A percentile compares a stretch with the other conserved stretches of the same genome.
phyloP scores from a whole-genome alignment of 2,113 vertebrate species.

The Paracanthobrama guichenoti region DNA sequence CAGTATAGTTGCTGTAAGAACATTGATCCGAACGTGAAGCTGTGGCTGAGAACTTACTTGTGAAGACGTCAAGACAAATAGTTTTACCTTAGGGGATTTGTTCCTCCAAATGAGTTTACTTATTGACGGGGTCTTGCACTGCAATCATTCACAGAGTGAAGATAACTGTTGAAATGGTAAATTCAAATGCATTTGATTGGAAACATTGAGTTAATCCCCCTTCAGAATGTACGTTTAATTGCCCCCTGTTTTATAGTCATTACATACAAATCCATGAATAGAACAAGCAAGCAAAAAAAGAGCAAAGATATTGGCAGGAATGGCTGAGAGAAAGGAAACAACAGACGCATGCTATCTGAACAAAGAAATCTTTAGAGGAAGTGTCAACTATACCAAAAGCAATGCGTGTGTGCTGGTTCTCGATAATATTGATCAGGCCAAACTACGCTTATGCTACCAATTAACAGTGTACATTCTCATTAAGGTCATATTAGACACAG shows the following conservation, averaged over 20 bases:
- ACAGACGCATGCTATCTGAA: constrained; percentile 16
- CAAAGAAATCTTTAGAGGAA: constrained; percentile 50
- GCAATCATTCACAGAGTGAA: neutral
- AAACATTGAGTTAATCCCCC: neutral
- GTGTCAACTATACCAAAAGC: constrained; percentile 40
- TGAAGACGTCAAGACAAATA: neutral
- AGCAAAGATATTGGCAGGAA: constrained; percentile 46
- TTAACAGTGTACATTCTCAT: constrained; percentile 59
- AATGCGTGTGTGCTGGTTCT: constrained; percentile 14
- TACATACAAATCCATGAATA: constrained; percentile 26
- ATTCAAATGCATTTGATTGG: neutral
- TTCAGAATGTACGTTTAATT: constrained; percentile 35
- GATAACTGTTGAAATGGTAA: neutral
- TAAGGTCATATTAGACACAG: constrained; percentile 57
- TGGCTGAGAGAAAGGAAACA: constrained; percentile 20
- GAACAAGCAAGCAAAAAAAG: constrained; percentile 38
- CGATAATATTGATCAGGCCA: constrained; percentile 51
- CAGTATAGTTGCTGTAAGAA: neutral
- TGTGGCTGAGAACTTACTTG: neutral
- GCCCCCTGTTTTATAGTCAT: constrained; percentile 25
- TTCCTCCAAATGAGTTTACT: constrained; percentile 21
- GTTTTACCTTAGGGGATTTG: neutral
- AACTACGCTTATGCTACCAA: constrained; percentile 54
- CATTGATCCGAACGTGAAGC: neutral
- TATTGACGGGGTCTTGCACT: neutral